phyloP scores from a whole-genome alignment of 2,888 invertebrate genomes.

The Meiosimyza platycephala region DNA sequence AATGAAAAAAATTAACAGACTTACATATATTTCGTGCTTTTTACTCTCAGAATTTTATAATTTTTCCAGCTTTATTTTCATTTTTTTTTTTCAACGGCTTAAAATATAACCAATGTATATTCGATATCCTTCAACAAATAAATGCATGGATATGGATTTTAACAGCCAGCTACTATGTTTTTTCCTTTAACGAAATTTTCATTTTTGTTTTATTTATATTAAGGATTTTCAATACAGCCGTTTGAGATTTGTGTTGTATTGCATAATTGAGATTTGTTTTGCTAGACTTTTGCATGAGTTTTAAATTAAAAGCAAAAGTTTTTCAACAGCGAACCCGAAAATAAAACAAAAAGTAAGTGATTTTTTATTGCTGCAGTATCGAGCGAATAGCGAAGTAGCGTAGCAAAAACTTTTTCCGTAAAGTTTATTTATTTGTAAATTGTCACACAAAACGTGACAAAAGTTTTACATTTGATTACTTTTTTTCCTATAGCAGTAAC shows the following conservation, averaged over 20 bases:
- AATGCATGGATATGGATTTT: conserved; percentile 20
- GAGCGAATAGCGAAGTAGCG: background rate
- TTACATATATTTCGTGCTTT: too few relatives aligned
- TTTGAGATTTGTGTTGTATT: background rate
- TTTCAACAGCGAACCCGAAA: background rate
- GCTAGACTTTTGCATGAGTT: conserved; percentile 21
- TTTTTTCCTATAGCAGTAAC: too few relatives aligned
- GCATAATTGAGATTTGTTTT: conserved; percentile 30
- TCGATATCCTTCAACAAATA: conserved; percentile 5
- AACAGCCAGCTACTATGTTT: background rate
- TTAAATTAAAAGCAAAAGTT: conserved; percentile 29
- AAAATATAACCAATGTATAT: background rate
- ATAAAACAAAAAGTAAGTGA: background rate
- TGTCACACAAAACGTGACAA: conserved; percentile 5
- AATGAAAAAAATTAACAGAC: too few relatives aligned
- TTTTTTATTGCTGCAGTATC: too few relatives aligned
- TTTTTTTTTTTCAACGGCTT: background rate
- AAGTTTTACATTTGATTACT: background rate
- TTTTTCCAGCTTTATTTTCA: too few relatives aligned
- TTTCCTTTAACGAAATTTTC: too few relatives aligned
- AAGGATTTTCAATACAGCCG: background rate
- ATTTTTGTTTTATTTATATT: background rate
- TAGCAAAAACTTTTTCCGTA: conserved; percentile 1
- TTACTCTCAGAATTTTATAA: too few relatives aligned
- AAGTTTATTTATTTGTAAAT: conserved; percentile 11